Conservation (phyloP, 2,113 vertebrate genomes). For the Gobius niger region DNA sequence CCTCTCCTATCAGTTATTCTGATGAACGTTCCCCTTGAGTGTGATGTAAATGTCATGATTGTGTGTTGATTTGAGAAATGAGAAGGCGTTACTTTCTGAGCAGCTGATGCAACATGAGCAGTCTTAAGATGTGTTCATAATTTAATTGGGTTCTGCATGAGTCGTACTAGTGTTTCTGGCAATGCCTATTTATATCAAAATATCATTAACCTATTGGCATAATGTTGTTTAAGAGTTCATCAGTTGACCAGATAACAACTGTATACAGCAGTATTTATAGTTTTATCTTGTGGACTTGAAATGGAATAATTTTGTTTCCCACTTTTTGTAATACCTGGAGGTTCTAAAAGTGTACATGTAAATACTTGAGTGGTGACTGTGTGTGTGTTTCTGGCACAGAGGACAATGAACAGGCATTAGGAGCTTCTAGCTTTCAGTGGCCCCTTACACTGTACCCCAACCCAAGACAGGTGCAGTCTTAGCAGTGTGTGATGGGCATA, state of each 20-base stretch:
- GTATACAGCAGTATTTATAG: too few species aligned
- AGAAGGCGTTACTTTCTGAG: slow-evolving; percentile 21
- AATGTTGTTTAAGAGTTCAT: too few species aligned
- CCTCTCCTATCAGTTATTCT: slow-evolving; percentile 31
- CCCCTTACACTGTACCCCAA: slow-evolving; percentile 40
- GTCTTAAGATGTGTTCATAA: background rate
- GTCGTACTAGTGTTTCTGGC: background rate
- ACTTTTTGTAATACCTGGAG: background rate
- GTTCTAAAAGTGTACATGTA: slow-evolving; percentile 20
- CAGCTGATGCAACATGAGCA: slow-evolving; percentile 44
- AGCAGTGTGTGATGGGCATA: slow-evolving; percentile 21
- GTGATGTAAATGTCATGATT: slow-evolving; percentile 32
- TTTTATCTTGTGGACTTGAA: background rate
- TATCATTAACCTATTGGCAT: too few species aligned
- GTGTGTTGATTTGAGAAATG: slow-evolving; percentile 36
- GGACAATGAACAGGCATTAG: slow-evolving; percentile 39
- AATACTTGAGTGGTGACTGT: slow-evolving; percentile 27
- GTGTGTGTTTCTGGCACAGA: slow-evolving; percentile 30
- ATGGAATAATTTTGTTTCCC: background rate
- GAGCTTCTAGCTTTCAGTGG: slow-evolving; percentile 16
- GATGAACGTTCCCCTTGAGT: too few species aligned
- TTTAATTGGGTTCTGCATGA: background rate
- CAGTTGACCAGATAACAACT: too few species aligned
- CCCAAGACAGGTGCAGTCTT: slow-evolving; percentile 60
- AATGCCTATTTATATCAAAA: too few species aligned